Percentiles rank a stretch among this genome's conserved stretches.
These are phyloP conservation scores for Bombus consobrinus DNA, from an alignment of 1,140 invertebrate species.

Conservation along the genomic window DNA sequence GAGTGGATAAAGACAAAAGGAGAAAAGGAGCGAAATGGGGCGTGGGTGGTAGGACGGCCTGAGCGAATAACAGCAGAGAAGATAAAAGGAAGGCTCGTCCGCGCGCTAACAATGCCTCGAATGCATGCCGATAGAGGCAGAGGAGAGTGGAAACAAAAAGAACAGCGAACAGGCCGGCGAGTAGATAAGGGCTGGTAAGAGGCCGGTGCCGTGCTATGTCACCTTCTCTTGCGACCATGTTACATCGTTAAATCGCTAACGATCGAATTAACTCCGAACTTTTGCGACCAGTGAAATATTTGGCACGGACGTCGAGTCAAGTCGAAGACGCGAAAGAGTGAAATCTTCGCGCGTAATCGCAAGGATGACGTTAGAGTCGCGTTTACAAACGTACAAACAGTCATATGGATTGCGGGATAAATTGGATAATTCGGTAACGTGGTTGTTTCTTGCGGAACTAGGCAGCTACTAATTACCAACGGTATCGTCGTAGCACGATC, in stretches of 20 bases:
- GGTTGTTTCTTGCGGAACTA: constrained; percentile 65
- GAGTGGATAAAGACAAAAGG: constrained; percentile 50
- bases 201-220: not conserved
- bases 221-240: not conserved
- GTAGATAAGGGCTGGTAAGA: constrained; percentile 27
- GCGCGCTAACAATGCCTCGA: constrained; percentile 54
- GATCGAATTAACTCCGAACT: not conserved
- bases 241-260: constrained; percentile 40
- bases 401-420: not conserved
- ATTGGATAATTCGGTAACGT: constrained; percentile 5
- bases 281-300: too few relatives aligned
- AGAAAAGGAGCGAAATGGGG: constrained; percentile 23
- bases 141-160: constrained; percentile 4
- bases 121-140: constrained; percentile 22
- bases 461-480: constrained; percentile 71
- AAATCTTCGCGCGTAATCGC: not conserved
- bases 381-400: constrained; percentile 44
- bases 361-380: not conserved
- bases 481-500: constrained; percentile 48
- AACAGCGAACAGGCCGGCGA: not conserved
- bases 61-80: constrained; percentile 43
- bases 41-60: not conserved
- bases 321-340: not conserved
- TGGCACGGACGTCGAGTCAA: not conserved
- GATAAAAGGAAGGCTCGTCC: constrained; percentile 44